Evolutionary conservation across 2,888 invertebrate species (phyloP).

Genomic region (Ganaspis brasiliensis): DNA sequence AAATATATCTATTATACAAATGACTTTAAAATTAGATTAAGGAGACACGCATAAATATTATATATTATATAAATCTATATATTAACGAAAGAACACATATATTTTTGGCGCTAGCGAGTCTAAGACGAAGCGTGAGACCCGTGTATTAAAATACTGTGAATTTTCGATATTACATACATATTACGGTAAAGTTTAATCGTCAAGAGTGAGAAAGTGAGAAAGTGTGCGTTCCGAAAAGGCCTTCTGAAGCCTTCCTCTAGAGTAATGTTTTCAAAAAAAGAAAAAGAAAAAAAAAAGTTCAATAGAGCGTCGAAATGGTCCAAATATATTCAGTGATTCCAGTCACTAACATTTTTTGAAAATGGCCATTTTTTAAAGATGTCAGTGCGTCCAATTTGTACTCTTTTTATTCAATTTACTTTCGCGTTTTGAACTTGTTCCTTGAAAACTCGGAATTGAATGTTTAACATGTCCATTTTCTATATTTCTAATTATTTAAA

Average conservation of each 20-base stretch:
- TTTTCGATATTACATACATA: slow-evolving; percentile 72
- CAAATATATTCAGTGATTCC: neutral
- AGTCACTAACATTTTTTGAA: neutral
- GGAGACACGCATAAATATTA: slow-evolving; percentile 41
- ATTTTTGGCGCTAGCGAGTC: slow-evolving; percentile 71
- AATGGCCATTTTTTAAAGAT: neutral
- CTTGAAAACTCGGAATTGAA: no score
- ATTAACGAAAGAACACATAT: slow-evolving; percentile 61
- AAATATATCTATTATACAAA: slow-evolving; percentile 52
- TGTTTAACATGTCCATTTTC: no score
- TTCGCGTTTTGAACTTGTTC: no score
- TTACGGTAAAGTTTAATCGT: slow-evolving; percentile 34
- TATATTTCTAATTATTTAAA: no score
- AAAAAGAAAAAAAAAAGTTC: slow-evolving; percentile 13
- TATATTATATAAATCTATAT: slow-evolving; percentile 42
- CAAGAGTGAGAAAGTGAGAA: slow-evolving; percentile 37
- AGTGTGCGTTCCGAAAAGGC: slow-evolving; percentile 41
- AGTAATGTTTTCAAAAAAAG: slow-evolving; percentile 19
- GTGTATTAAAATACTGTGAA: slow-evolving; percentile 72
- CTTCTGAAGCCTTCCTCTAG: slow-evolving; percentile 44
- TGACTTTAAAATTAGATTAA: slow-evolving; percentile 38
- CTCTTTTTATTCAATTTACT: no score
- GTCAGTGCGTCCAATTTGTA: no score
- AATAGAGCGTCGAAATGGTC: neutral
- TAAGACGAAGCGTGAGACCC: slow-evolving; percentile 67